Conservation (phyloP, 2,113 vertebrate genomes). For the Phaetusa simplex region DNA sequence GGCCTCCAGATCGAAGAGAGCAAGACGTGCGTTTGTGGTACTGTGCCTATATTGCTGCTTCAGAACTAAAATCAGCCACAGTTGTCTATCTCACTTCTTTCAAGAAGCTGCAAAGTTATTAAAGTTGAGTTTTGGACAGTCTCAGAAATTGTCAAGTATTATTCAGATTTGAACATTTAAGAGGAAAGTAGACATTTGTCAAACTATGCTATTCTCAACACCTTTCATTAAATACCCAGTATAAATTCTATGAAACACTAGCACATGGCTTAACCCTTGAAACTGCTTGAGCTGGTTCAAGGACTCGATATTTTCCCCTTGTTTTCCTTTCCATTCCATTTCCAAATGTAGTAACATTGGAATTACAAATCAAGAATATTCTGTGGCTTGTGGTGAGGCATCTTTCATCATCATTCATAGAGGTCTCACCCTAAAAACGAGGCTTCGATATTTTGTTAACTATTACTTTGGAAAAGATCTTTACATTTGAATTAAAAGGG, state of each 20-base stretch:
- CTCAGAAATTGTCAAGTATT: not conserved
- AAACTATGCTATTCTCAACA: not conserved
- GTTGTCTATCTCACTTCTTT: not conserved
- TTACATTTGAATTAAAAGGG: not conserved
- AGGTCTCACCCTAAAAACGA: slow-evolving; percentile 38
- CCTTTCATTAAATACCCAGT: not conserved
- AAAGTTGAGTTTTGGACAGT: not conserved
- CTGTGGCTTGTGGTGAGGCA: not conserved
- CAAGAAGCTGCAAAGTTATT: not conserved
- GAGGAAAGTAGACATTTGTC: not conserved
- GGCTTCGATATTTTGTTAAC: slow-evolving; percentile 28
- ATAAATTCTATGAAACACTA: not conserved
- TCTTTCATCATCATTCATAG: not conserved
- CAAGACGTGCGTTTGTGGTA: not conserved
- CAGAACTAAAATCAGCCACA: not conserved
- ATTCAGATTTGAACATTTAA: not conserved
- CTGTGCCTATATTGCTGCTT: not conserved
- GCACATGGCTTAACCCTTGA: not conserved
- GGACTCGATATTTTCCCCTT: not conserved
- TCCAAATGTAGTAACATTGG: not conserved
- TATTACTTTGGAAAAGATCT: slow-evolving; percentile 7
- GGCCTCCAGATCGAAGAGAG: not conserved
- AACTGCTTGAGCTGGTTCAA: not conserved
- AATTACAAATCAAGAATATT: slow-evolving; percentile 9
- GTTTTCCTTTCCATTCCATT: not conserved